A percentile compares a stretch with the other conserved stretches of the same genome.
Evolutionary conservation across 2,797 vertebrate genomes (phyloP).

Genomic region (Pangasius mekongensis): DNA sequence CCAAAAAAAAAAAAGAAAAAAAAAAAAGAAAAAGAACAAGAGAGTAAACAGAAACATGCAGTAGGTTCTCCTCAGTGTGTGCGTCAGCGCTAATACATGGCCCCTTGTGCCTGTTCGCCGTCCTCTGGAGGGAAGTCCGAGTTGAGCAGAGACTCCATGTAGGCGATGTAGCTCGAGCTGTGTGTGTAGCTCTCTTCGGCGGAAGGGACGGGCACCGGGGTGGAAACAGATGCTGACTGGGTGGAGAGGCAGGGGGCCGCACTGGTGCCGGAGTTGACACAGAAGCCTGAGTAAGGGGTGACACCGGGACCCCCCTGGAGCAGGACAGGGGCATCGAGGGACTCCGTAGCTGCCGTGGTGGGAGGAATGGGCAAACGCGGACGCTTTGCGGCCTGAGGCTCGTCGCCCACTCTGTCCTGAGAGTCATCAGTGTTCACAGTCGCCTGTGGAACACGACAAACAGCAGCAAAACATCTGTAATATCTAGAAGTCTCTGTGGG

Average conservation of each 20-base stretch:
- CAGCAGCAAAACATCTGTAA: background rate
- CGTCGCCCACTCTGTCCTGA: conserved; percentile 71
- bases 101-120: conserved; percentile 57
- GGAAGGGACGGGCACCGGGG: conserved; percentile 48
- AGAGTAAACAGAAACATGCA: conserved; percentile 40
- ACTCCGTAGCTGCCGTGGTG: conserved; percentile 7
- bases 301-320: conserved; percentile 24
- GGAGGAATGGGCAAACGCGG: conserved; percentile 73
- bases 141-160: conserved; percentile 87
- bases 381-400: conserved; percentile 82
- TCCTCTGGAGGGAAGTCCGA: conserved; percentile 80
- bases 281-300: conserved; percentile 34
- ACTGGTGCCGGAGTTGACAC: conserved; percentile 25
- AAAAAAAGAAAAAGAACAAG: background rate
- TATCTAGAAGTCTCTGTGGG: background rate
- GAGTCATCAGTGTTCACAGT: conserved; percentile 66
- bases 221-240: background rate
- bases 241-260: conserved; percentile 7
- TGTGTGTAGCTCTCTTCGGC: conserved; percentile 72
- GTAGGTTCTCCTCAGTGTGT: background rate
- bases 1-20: background rate
- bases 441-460: conserved; percentile 42
- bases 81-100: conserved; percentile 66
- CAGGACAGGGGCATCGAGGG: background rate
- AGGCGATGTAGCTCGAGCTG: conserved; percentile 80